Conservation (phyloP, 2,888 invertebrate species). For the Ametastegia equiseti region DNA sequence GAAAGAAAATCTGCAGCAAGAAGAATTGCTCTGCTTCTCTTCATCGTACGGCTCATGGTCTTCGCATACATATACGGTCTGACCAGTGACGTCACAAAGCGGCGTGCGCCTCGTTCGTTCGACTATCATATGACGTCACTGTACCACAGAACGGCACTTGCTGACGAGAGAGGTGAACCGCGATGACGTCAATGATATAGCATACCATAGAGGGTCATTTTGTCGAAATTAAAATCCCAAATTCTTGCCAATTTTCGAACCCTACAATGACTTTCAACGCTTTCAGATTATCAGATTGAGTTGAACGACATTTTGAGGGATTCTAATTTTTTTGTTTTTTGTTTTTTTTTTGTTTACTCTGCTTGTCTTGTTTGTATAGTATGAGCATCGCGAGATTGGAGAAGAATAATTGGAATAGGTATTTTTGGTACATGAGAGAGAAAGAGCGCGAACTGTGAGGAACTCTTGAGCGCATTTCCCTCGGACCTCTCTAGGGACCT, state of each 20-base stretch:
- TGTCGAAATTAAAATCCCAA: too few species aligned
- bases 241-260: background rate
- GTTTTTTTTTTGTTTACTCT: background rate
- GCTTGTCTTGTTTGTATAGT: background rate
- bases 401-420: too few species aligned
- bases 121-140: conserved; percentile 1
- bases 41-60: background rate
- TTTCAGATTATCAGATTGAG: background rate
- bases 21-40: background rate
- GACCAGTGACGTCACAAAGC: background rate
- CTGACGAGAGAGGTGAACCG: background rate
- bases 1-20: too few species aligned
- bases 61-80: too few species aligned
- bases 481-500: conserved; percentile 18
- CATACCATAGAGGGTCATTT: too few species aligned
- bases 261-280: too few species aligned
- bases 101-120: conserved; percentile 14
- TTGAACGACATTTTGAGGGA: background rate
- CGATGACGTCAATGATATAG: too few species aligned
- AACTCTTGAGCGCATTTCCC: too few species aligned
- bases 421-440: too few species aligned
- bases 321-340: background rate
- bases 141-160: background rate
- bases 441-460: too few species aligned
- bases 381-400: too few species aligned